phyloP scores from a whole-genome alignment of 2,888 invertebrate species.

The Perizoma flavofasciatum region DNA sequence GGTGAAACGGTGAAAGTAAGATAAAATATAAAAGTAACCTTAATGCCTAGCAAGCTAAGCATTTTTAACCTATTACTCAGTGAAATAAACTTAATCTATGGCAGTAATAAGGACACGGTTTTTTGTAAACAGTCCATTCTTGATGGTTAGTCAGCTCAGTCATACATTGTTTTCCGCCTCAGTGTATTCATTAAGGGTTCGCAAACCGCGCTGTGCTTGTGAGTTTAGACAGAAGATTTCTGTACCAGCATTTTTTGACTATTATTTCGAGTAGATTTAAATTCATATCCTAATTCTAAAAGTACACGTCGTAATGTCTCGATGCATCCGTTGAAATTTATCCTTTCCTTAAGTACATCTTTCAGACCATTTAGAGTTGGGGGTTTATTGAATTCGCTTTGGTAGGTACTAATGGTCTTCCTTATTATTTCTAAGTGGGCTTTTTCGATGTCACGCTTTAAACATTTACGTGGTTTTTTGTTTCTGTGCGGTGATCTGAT shows the following conservation, averaged over 20 bases:
- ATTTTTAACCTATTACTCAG: no score
- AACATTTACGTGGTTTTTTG: constrained; percentile 11
- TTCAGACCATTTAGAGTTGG: constrained; percentile 7
- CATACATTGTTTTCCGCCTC: no score
- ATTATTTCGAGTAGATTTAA: neutral
- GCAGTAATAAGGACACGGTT: no score
- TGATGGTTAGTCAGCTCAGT: no score
- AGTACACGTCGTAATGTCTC: constrained; percentile 17
- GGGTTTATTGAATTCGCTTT: constrained; percentile 10
- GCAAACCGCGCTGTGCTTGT: no score
- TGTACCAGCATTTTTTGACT: neutral
- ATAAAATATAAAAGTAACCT: no score
- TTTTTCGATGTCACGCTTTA: neutral
- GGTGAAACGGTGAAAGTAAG: no score
- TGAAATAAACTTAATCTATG: no score
- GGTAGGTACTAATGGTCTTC: constrained; percentile 2
- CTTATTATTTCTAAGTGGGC: constrained; percentile 9
- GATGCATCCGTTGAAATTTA: constrained; percentile 13
- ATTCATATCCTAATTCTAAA: constrained; percentile 13
- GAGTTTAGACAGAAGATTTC: neutral
- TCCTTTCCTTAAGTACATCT: constrained; percentile 12
- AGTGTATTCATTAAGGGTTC: no score
- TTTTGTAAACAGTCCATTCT: no score
- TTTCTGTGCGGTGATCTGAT: constrained; percentile 15
- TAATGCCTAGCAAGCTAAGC: no score